Evolutionary conservation across 2,797 vertebrate genomes (phyloP).

Genomic region (Oophaga sylvatica): DNA sequence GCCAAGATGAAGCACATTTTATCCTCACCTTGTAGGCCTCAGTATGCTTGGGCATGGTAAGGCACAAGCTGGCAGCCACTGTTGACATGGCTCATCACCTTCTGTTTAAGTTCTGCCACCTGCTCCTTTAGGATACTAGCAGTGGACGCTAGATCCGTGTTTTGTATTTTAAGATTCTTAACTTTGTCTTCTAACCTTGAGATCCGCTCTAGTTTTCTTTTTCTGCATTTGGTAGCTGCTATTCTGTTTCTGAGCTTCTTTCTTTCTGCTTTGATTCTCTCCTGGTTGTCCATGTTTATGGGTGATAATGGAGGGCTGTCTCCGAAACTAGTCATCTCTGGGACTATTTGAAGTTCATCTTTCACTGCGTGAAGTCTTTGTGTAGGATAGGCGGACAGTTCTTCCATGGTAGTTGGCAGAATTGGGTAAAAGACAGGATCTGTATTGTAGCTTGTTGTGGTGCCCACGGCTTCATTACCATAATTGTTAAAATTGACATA

Average conservation of each 20-base stretch:
- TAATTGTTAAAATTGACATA: constrained; percentile 89
- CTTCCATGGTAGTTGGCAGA: constrained; percentile 66
- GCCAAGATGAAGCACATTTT: not conserved
- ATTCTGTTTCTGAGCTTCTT: constrained; percentile 95
- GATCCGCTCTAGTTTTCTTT: constrained; percentile 92
- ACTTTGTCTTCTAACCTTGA: constrained; percentile 96
- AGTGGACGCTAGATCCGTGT: constrained; percentile 92
- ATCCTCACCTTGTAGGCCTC: constrained; percentile 46
- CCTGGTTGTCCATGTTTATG: constrained; percentile 97
- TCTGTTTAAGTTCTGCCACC: constrained; percentile 96
- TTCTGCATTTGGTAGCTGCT: constrained; percentile 94
- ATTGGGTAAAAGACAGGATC: constrained; percentile 80
- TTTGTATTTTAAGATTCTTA: constrained; percentile 91
- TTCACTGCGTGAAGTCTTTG: constrained; percentile 83
- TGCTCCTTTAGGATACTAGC: constrained; percentile 92
- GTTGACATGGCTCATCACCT: constrained; percentile 97
- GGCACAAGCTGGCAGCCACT: constrained; percentile 96
- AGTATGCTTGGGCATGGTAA: constrained; percentile 91
- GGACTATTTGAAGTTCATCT: constrained; percentile 95
- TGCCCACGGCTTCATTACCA: constrained; percentile 72
- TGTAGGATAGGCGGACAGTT: constrained; percentile 65
- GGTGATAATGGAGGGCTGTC: constrained; percentile 92
- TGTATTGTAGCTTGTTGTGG: constrained; percentile 79
- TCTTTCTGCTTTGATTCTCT: constrained; percentile 96
- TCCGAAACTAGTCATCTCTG: constrained; percentile 91